Percentiles rank a stretch among this genome's conserved stretches.
phyloP scores from a whole-genome alignment of 2,113 vertebrate genomes.

The Apodemus sylvaticus region DNA sequence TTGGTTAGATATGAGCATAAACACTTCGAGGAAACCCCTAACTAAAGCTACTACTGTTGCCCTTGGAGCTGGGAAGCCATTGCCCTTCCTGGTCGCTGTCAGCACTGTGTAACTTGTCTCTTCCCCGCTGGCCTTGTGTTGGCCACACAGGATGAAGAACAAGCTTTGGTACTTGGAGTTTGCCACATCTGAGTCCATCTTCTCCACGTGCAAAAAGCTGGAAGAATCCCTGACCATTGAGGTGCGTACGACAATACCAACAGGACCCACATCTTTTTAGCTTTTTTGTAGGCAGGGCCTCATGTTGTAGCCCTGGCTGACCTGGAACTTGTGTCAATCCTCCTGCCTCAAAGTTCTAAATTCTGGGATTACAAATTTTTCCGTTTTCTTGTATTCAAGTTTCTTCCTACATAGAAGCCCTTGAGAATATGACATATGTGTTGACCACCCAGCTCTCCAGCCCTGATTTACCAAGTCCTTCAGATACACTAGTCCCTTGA shows the following conservation, averaged over 20 bases:
- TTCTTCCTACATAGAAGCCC: not conserved
- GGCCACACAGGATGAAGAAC: conserved; percentile 91
- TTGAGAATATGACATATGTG: conserved; percentile 9
- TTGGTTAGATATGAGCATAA: not conserved
- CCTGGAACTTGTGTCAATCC: not conserved
- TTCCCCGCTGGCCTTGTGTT: conserved; percentile 35
- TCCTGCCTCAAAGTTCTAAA: not conserved
- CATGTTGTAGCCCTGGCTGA: not conserved
- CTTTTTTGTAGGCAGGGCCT: not conserved
- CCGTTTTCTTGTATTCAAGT: not conserved
- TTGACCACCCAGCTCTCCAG: conserved; percentile 31
- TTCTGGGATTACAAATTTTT: not conserved
- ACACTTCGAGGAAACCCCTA: not conserved
- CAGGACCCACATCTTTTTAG: not conserved
- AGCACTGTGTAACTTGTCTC: conserved; percentile 24
- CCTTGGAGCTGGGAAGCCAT: not conserved
- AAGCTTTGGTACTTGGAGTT: conserved; percentile 97
- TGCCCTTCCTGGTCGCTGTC: not conserved
- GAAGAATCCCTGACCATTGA: conserved; percentile 90
- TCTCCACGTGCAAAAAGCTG: conserved; percentile 94
- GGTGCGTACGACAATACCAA: conserved; percentile 81
- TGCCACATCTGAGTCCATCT: conserved; percentile 94
- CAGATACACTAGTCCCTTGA: not conserved
- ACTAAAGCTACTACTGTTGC: not conserved
- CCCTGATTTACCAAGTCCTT: not conserved